Evolutionary conservation across 2,888 invertebrate species (phyloP).

Genomic region (Odontomyia ornata): DNA sequence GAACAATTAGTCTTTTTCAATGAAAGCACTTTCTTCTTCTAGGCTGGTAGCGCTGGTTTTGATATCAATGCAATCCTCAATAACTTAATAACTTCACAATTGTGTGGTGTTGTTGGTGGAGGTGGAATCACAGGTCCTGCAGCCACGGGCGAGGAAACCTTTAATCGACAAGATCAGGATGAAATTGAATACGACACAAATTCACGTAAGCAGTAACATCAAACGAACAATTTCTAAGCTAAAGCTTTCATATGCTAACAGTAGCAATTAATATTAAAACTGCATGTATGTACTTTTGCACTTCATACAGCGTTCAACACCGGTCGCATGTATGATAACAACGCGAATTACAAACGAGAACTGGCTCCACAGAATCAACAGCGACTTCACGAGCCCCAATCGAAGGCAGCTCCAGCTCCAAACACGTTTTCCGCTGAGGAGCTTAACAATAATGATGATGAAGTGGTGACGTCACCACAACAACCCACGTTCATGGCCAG

Average conservation of each 20-base stretch:
- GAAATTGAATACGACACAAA: not conserved
- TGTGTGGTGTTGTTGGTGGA: not conserved
- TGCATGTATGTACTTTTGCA: no score
- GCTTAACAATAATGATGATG: constrained; percentile 20
- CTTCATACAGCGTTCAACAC: not conserved
- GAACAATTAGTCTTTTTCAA: not conserved
- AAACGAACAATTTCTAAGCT: no score
- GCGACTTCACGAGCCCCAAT: constrained; percentile 14
- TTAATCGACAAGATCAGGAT: constrained; percentile 8
- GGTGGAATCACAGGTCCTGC: constrained; percentile 10
- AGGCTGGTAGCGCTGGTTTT: constrained; percentile 16
- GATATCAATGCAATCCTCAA: constrained; percentile 28
- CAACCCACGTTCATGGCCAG: not conserved
- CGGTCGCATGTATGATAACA: constrained; percentile 30
- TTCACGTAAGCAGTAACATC: constrained; percentile 6
- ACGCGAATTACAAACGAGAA: constrained; percentile 40
- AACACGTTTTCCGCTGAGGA: constrained; percentile 41
- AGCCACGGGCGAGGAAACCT: constrained; percentile 4
- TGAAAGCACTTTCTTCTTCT: not conserved
- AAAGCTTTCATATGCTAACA: not conserved
- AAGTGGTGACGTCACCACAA: constrained; percentile 28
- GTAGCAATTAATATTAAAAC: not conserved
- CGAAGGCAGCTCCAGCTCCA: constrained; percentile 35
- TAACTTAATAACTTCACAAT: constrained; percentile 32
- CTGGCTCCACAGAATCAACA: constrained; percentile 37